Evolutionary conservation across 2,797 vertebrate genomes (phyloP).

Genomic region (Clarias platycephalus): DNA sequence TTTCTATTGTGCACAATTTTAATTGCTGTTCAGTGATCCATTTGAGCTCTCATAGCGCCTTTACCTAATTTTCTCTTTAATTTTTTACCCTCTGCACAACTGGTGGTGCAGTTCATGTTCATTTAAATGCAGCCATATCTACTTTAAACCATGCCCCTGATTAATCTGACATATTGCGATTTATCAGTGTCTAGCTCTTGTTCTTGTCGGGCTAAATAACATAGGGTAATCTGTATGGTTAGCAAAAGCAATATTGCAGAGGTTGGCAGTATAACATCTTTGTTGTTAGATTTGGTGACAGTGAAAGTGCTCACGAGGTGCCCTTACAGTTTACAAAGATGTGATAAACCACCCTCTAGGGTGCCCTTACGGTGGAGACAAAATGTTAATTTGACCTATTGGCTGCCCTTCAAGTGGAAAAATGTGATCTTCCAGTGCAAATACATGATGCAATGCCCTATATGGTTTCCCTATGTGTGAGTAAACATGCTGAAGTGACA

Average conservation of each 20-base stretch:
- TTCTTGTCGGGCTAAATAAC: neutral
- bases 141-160: neutral
- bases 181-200: neutral
- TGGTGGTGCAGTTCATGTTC: constrained; percentile 8
- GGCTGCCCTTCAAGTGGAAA: neutral
- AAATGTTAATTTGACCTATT: neutral
- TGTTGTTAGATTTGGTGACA: neutral
- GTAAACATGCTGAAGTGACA: neutral
- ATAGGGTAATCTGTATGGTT: neutral
- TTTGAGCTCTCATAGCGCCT: neutral
- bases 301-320: neutral
- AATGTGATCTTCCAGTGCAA: neutral
- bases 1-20: neutral
- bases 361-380: neutral
- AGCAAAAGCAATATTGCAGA: neutral
- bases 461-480: neutral
- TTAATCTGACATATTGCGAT: constrained; percentile 8
- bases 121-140: neutral
- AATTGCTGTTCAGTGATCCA: constrained; percentile 15
- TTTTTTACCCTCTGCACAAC: constrained; percentile 14
- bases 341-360: neutral
- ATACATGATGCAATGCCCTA: neutral
- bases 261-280: neutral
- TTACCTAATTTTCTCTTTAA: neutral
- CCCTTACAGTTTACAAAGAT: neutral